A percentile compares a stretch with the other conserved stretches of the same genome.
Evolutionary conservation across 1,140 invertebrate species (phyloP).

Genomic region (Camponotus pennsylvanicus): DNA sequence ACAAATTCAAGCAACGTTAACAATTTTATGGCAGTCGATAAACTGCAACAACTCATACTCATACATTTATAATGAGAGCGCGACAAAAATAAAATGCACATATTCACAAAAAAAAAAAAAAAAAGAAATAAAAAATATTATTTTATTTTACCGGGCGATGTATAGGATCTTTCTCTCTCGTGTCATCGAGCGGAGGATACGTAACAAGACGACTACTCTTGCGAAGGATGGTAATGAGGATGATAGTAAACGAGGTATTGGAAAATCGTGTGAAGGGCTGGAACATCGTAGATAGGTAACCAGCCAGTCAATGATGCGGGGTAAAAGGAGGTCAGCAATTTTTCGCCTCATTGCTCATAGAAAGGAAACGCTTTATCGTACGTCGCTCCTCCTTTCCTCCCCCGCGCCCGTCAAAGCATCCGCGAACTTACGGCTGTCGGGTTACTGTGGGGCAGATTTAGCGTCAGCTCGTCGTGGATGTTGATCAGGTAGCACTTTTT

Average conservation of each 20-base stretch:
- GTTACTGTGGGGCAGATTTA: slow-evolving; percentile 38
- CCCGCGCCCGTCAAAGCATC: neutral
- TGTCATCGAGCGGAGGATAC: slow-evolving; percentile 40
- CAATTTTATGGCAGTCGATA: neutral
- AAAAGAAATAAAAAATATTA: slow-evolving; percentile 13
- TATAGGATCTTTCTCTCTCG: slow-evolving; percentile 7
- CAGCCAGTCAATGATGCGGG: slow-evolving; percentile 1
- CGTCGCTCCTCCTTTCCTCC: neutral
- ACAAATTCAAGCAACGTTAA: neutral
- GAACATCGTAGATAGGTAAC: slow-evolving; percentile 35
- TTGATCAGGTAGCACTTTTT: slow-evolving; percentile 71
- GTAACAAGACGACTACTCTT: slow-evolving; percentile 65
- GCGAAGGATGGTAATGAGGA: slow-evolving; percentile 16
- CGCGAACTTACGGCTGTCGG: slow-evolving; percentile 52
- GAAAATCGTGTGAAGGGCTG: slow-evolving; percentile 72
- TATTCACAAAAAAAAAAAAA: too few relatives aligned
- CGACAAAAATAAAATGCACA: slow-evolving; percentile 24
- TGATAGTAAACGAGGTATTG: slow-evolving; percentile 72
- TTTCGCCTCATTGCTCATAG: slow-evolving; percentile 75
- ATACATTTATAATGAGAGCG: neutral
- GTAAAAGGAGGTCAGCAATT: slow-evolving; percentile 69
- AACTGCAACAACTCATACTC: neutral
- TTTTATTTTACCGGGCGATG: slow-evolving; percentile 8
- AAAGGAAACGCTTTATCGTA: slow-evolving; percentile 74
- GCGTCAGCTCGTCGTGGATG: slow-evolving; percentile 67